A percentile compares a stretch with the other conserved stretches of the same genome.
Evolutionary conservation across 2,797 vertebrate species (phyloP).

Genomic region (Etheostoma perlongum): DNA sequence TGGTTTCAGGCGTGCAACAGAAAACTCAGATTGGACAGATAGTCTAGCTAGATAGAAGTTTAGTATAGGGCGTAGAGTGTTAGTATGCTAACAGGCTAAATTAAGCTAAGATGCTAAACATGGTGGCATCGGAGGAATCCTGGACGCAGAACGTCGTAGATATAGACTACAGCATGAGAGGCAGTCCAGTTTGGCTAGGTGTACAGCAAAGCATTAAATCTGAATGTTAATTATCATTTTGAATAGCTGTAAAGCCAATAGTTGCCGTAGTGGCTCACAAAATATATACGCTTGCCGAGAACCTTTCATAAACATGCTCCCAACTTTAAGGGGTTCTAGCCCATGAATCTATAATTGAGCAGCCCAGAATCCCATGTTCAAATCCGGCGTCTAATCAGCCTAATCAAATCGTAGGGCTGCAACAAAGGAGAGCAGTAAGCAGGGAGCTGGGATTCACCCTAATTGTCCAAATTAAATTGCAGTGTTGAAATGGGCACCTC

Average conservation of each 20-base stretch:
- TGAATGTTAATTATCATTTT: conserved; percentile 12
- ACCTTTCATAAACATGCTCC: not conserved
- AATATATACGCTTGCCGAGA: not conserved
- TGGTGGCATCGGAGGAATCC: no score
- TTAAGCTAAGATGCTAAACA: no score
- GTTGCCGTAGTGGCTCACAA: not conserved
- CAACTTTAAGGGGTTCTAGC: conserved; percentile 12
- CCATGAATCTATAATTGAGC: conserved; percentile 19
- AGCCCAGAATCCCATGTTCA: conserved; percentile 2
- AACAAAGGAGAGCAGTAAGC: conserved; percentile 20
- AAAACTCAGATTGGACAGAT: no score
- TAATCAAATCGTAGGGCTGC: conserved; percentile 26
- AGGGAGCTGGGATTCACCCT: conserved; percentile 37
- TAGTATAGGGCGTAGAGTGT: no score
- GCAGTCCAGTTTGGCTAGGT: not conserved
- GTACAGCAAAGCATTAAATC: not conserved
- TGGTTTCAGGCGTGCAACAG: no score
- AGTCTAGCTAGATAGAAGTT: no score
- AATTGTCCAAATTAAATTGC: conserved; percentile 46
- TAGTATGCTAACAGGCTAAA: no score
- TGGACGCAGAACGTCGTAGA: no score
- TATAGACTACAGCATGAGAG: not conserved
- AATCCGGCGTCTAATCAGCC: conserved; percentile 30
- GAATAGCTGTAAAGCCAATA: not conserved
- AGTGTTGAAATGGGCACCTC: conserved; percentile 19